Evolutionary conservation across 1,140 invertebrate genomes (phyloP).

Genomic region (Platyura marginata): DNA sequence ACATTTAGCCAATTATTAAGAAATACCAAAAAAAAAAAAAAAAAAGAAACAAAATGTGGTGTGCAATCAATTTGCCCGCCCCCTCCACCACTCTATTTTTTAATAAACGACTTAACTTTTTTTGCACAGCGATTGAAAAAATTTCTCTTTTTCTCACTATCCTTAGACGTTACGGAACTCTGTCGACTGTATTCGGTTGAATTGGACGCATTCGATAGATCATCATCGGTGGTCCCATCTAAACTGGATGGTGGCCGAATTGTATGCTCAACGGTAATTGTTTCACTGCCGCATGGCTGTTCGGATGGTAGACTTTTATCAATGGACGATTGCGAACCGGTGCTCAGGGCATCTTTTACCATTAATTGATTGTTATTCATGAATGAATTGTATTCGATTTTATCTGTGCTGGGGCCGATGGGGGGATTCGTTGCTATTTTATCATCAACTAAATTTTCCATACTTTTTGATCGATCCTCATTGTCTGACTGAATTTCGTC

Average conservation of each 20-base stretch:
- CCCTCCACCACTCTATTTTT: neutral
- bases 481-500: slow-evolving; percentile 16
- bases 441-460: slow-evolving; percentile 20
- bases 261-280: slow-evolving; percentile 1
- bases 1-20: no score
- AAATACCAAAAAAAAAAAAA: no score
- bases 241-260: slow-evolving; percentile 3
- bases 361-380: slow-evolving; percentile 10
- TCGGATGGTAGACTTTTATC: slow-evolving; percentile 4
- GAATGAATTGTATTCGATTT: slow-evolving; percentile 6
- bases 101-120: neutral
- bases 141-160: neutral
- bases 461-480: slow-evolving; percentile 18
- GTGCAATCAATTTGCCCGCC: no score
- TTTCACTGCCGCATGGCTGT: slow-evolving; percentile 1
- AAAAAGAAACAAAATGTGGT: no score
- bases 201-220: neutral
- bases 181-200: neutral
- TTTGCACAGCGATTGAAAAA: neutral
- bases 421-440: slow-evolving; percentile 2
- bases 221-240: no score
- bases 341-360: neutral
- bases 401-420: neutral
- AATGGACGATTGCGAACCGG: slow-evolving; percentile 8
- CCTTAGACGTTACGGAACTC: neutral